Evolutionary conservation across 2,113 vertebrate species (phyloP), one percentile per base, ranked within the genome.

Genomic region (Galeopterus variegatus): DNA sequence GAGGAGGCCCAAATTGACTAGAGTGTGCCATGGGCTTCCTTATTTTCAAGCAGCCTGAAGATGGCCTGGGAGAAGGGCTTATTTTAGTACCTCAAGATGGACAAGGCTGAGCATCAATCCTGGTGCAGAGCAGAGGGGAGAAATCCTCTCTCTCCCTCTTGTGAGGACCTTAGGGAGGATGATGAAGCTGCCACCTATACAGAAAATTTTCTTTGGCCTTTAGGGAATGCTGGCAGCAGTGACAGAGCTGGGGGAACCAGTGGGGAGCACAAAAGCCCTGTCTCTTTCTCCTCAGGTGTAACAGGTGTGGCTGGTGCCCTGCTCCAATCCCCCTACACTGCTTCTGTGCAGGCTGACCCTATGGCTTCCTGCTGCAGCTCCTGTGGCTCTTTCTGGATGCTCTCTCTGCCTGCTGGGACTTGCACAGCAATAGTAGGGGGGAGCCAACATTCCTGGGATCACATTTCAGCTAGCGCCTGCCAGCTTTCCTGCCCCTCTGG

Each of bases 321-420:
- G 33, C n/a, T 65, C 65, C 11, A 19, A 5, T 17, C 11, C 9
- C 23, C 15, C 8, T 0, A 2, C 0, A 0, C 45, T 4, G 24
- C 1, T 41, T 36, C 54, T 65, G 19, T 50, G 28, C 58, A 36
- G 31, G 48, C 19, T 3, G 11, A 70, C 18, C 9, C 45, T 17
- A 11, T 7, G 58, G 17, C 62, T 45, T 5, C 31, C 65, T 18
- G 5, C 5, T 24, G 33, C 12, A 17, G 8, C 41, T 5, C 41
- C 93, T 28, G 21, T 52, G 52, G 21, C 64, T 73, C 75, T 58
- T 82, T 58, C 80, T 58, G 31, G 79, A 28, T n/a, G 31, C 64
- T 81, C 87, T 24, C 45, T 77, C 31, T 70, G 52, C 72, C 79
- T 75, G n/a, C 58, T 41, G 88, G 14, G 28, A 26, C 54, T 65